Percentiles rank a stretch among this genome's conserved stretches.
Evolutionary conservation across 2,888 invertebrate species (phyloP).

Genomic region (Lottia gigantea): DNA sequence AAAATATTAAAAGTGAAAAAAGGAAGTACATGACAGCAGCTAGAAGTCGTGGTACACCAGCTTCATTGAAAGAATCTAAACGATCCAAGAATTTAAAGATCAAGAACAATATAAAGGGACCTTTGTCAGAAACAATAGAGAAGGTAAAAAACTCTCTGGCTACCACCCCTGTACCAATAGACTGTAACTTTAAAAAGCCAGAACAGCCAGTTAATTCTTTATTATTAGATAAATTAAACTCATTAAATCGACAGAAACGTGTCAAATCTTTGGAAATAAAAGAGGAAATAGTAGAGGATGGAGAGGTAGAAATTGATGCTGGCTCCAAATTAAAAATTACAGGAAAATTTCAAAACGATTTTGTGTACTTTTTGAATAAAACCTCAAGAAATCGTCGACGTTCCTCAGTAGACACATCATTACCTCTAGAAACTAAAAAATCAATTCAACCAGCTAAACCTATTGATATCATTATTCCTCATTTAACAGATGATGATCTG

Average conservation of each 20-base stretch:
- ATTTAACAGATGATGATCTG: conserved; percentile 59
- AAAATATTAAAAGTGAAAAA: conserved; percentile 22
- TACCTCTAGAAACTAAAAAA: conserved; percentile 38
- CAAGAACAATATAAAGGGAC: neutral
- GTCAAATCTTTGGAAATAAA: conserved; percentile 5
- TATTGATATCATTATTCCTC: conserved; percentile 57
- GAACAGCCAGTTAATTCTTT: conserved; percentile 7
- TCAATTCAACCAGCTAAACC: conserved; percentile 53
- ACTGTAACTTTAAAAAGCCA: conserved; percentile 2
- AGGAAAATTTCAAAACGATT: conserved; percentile 66
- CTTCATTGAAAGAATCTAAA: conserved; percentile 28
- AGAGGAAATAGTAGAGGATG: conserved; percentile 23
- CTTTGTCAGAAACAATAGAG: conserved; percentile 5
- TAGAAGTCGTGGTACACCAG: conserved; percentile 15
- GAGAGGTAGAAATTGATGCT: conserved; percentile 31
- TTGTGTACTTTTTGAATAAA: conserved; percentile 66
- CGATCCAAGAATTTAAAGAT: neutral
- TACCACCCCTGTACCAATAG: neutral
- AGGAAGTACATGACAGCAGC: conserved; percentile 30
- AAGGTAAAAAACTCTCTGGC: neutral
- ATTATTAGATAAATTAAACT: conserved; percentile 14
- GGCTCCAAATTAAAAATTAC: conserved; percentile 64
- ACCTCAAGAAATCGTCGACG: conserved; percentile 55
- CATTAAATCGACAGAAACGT: conserved; percentile 24
- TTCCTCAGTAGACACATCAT: conserved; percentile 42